Base-by-base conservation (phyloP, 2,888 invertebrate genomes). In the Acanthosepion pharaonis region DNA sequence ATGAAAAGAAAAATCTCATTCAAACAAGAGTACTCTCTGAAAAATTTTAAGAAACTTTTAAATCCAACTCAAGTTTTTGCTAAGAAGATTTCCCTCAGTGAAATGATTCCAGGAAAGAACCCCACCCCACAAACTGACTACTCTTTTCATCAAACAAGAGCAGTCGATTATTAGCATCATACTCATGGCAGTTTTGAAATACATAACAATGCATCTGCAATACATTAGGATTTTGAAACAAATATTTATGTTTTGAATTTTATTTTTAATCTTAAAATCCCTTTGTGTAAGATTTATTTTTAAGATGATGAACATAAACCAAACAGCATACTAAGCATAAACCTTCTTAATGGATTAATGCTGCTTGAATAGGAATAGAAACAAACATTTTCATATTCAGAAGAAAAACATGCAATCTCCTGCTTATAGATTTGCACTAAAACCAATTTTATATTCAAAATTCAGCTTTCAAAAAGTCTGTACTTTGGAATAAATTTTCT, bases 281-380 rank as follows among this genome's bases (percentile, higher is more conserved):
- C n/a, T 78, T 78, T 78, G 78, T 78, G 78, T 33, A 78, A 78
- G 78, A 78, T 78, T 78, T 78, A 78, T 78, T 78, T 78, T 78
- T 33, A 78, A 78, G 78, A 78, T 64, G 64, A 64, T n/a, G 78
- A 78, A 78, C n/a, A 78, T 33, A 78, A 78, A 78, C 78, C 78
- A 33, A 78, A 78, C 78, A n/a, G 33, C 78, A 33, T 78, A 78
- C 78, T 33, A 78, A 78, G 33, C 78, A 5, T 78, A 78, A 78
- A 78, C 78, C 78, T n/a, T 78, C 78, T 78, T 78, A 78, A 78
- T 78, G 33, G 78, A 78, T 78, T 78, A 78, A 78, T n/a, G 78
- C 15, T 78, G 28, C n/a, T 78, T 78, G n/a, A 78, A 78, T 78
- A 78, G 11, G n/a, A 6, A 78, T 20, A n/a, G n/a, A 78, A 78